These are phyloP conservation scores for Sphenopsis melanotis DNA, from an alignment of 2,797 vertebrate genomes.

Conservation along the genomic window DNA sequence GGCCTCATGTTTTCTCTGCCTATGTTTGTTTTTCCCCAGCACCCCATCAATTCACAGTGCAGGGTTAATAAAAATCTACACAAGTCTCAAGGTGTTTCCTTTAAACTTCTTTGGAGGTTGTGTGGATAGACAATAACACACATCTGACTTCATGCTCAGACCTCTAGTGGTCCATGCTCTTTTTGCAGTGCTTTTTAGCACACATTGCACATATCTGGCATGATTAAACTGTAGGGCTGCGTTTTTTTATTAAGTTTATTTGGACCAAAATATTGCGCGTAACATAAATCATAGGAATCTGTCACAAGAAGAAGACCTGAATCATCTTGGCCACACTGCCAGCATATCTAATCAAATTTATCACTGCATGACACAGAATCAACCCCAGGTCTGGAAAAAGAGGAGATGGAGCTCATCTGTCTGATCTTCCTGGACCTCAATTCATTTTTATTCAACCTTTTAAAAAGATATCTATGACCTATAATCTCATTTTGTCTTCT, in stretches of 20 bases:
- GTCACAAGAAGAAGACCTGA: conserved; percentile 17
- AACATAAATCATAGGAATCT: conserved; percentile 16
- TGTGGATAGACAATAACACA: background rate
- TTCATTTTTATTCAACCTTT: conserved; percentile 65
- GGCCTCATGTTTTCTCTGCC: conserved; percentile 66
- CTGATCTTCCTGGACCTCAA: conserved; percentile 52
- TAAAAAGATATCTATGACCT: conserved; percentile 44
- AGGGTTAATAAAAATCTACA: conserved; percentile 68
- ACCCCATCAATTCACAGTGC: conserved; percentile 68
- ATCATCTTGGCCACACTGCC: background rate
- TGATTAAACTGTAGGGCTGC: background rate
- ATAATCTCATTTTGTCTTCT: conserved; percentile 48
- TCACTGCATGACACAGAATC: conserved; percentile 28
- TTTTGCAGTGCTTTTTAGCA: background rate
- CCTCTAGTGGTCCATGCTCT: background rate
- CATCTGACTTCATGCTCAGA: conserved; percentile 16
- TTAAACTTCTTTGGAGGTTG: conserved; percentile 54
- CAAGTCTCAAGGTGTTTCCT: conserved; percentile 64
- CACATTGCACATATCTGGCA: background rate
- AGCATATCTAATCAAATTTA: conserved; percentile 53
- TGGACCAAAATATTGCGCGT: background rate
- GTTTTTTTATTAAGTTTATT: background rate
- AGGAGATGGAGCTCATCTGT: conserved; percentile 60
- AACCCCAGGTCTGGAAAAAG: conserved; percentile 28
- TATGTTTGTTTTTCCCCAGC: conserved; percentile 61